Evolutionary conservation across 2,888 invertebrate genomes (phyloP), one percentile per base, ranked within the genome.

Genomic region (Hyposoter dolosus): DNA sequence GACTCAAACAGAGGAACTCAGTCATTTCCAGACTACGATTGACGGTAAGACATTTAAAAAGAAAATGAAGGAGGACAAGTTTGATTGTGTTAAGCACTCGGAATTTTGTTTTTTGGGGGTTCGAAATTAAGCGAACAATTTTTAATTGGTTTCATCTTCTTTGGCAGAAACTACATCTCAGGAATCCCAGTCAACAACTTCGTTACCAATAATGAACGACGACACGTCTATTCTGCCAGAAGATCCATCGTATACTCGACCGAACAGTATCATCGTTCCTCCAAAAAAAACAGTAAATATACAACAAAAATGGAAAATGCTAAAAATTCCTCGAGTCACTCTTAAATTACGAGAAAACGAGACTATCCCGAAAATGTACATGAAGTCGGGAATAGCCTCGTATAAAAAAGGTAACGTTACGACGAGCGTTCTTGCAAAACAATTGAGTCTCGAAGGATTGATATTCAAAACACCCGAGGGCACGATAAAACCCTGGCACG

Each of bases 401-500:
- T 93, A 92, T 79, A 92, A 93, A 81, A 93, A 93, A 80, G 92
- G 92, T 5, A 93, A 93, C 75, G 92, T 93, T 71, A 93, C 92
- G 2, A 92, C 93, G 12, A 93, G 92, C 84, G 92, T 93, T 35
- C 84, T 93, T 23, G 91, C 92, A 0, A 91, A 90, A 71, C 90
- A 90, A 5, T 86, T 93, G 32, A 93, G 92, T 66, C 90, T 93
- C n/a, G 92, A 92, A 60, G 90, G 92, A n/a, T 84, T 92, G 72
- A 91, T 92, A 80, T 92, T 93, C 84, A 92, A 92, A 83, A 92
- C 92, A 15, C 92, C 93, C 0, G 91, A 92, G 56, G 92, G 91
- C 32, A 93, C 93, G 81, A 92, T 91, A 87, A 94, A 94, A 85
- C 94, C 95, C 60, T 96, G 96, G 96, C 95, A 96, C 90, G 95